A percentile compares a stretch with the other conserved stretches of the same genome.
These are phyloP conservation scores for Palythoa heliodiscus DNA, from an alignment of 92 coral and sea anemone species.

Conservation along the genomic window DNA sequence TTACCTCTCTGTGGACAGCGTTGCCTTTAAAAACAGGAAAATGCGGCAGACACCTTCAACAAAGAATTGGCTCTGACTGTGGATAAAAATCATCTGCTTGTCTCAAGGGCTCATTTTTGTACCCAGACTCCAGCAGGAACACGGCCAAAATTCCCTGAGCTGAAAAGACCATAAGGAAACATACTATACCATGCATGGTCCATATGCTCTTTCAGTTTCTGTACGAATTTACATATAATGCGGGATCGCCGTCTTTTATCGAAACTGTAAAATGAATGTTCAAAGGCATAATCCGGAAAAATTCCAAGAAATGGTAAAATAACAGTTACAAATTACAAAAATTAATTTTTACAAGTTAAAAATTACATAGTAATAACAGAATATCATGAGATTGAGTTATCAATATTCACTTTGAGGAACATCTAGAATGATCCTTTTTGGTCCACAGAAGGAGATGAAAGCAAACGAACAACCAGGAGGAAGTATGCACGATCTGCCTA, in stretches of 20 bases:
- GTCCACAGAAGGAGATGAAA: constrained; percentile 12
- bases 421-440: neutral
- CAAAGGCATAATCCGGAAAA: neutral
- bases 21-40: constrained; percentile 17
- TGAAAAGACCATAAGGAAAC: neutral
- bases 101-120: neutral
- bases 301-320: constrained; percentile 19
- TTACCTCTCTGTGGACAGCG: constrained; percentile 7
- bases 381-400: neutral
- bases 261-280: neutral
- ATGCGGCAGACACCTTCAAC: neutral
- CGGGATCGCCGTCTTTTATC: neutral
- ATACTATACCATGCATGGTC: neutral
- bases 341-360: neutral
- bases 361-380: neutral
- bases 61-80: neutral
- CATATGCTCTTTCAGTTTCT: too few relatives aligned
- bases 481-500: constrained; percentile 55
- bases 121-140: constrained; percentile 9
- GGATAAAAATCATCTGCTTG: constrained; percentile 5
- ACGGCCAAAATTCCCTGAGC: neutral
- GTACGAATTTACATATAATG: neutral
- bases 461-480: neutral
- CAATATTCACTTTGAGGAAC: neutral
- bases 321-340: neutral